Base-by-base conservation (phyloP, 2,113 vertebrate genomes). In the Limnothrissa miodon region DNA sequence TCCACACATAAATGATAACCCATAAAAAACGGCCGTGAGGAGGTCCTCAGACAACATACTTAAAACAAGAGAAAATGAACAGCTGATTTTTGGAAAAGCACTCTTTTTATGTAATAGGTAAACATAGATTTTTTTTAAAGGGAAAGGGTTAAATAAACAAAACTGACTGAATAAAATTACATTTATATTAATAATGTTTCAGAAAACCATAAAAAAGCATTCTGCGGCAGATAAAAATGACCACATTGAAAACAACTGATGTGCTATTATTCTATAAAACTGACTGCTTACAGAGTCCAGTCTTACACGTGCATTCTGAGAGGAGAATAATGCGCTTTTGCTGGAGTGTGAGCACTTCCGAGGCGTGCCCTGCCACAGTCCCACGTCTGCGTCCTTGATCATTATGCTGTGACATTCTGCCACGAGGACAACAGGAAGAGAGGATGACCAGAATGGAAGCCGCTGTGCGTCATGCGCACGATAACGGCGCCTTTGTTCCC, bases 351-450 rank as follows among this genome's bases (percentile, higher is more conserved):
- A 36, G 15, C 33, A 29, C 62, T 70, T 70, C 25, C 62, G 33
- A 36, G 62, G 62, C 25, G 33, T 51, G 80, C 74, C 48, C 78
- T 85, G 51, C 53, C 86, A 86, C 53, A 83, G 29, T 45, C 62
- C 82, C 48, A 23, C 39, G 46, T 81, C 78, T 44, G 80, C 82
- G 45, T 85, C 84, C 84, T 85, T 87, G 79, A 85, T 87, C 82
- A 79, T 78, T 53, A 78, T 48, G 36, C 29, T 25, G 78, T 87
- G 86, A 83, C 82, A 81, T 83, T 83, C 81, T 66, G 78, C 78
- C 56, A 39, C 53, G 39, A 87, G 81, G 83, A 87, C 81, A 79
- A 81, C 84, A 83, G 86, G 84, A 87, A 87, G 62, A 51, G 48
- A 9, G 59, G 59, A 78, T 36, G 56, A 53, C 70, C 81, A 81